phyloP scores from a whole-genome alignment of 2,888 invertebrate species.

The Oscheius sp. region DNA sequence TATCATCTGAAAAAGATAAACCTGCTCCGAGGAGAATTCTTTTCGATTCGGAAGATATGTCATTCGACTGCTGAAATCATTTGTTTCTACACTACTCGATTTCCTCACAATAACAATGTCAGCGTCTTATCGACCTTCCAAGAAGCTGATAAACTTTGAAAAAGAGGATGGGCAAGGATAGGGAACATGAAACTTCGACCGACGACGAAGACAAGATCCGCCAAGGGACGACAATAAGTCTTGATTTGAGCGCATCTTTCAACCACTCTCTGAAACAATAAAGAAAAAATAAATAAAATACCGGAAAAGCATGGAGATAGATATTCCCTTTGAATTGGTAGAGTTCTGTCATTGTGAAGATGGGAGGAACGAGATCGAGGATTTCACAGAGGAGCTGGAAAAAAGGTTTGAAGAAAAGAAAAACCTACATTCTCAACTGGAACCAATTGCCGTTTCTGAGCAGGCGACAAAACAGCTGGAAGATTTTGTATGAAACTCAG shows the following conservation, averaged over 20 bases:
- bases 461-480: background rate
- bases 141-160: constrained; percentile 33
- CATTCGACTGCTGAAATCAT: constrained; percentile 11
- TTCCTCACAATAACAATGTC: constrained; percentile 12
- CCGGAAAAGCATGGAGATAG: constrained; percentile 44
- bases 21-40: constrained; percentile 44
- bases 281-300: constrained; percentile 17
- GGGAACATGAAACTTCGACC: constrained; percentile 50
- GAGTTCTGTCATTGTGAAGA: constrained; percentile 50
- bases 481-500: background rate
- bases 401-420: constrained; percentile 38
- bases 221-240: constrained; percentile 49
- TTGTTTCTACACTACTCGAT: background rate
- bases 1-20: constrained; percentile 60
- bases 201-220: constrained; percentile 50
- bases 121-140: constrained; percentile 42
- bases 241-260: constrained; percentile 38
- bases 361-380: constrained; percentile 48
- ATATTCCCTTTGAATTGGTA: constrained; percentile 33
- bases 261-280: constrained; percentile 42
- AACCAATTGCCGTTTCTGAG: constrained; percentile 15
- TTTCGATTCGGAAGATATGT: constrained; percentile 47
- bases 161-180: constrained; percentile 46
- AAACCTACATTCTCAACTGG: constrained; percentile 27
- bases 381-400: constrained; percentile 42